Evolutionary conservation across 2,113 vertebrate species (phyloP).

Genomic region (Neotragus pygmaeus): DNA sequence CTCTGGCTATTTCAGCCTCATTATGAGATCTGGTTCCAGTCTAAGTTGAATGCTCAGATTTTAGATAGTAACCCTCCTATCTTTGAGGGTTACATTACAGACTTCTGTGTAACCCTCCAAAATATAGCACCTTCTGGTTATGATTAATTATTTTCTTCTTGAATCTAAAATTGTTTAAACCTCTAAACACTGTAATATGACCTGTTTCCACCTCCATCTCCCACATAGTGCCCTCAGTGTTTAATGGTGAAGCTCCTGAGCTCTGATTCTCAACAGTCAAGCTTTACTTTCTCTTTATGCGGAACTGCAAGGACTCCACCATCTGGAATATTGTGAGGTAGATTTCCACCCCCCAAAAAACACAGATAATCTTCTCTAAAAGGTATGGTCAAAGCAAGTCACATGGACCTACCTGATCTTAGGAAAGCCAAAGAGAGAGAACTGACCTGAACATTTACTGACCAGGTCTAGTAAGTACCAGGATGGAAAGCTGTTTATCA

Average conservation of each 20-base stretch:
- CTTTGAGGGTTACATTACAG: background rate
- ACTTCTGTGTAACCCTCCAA: background rate
- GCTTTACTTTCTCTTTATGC: background rate
- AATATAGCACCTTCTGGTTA: background rate
- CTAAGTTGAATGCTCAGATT: background rate
- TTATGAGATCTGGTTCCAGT: background rate
- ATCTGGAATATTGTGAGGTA: background rate
- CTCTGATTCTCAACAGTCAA: background rate
- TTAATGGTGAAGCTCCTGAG: background rate
- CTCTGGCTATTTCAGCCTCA: background rate
- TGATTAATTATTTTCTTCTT: background rate
- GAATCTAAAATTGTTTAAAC: background rate
- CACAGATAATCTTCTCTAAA: background rate
- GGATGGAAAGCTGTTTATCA: background rate
- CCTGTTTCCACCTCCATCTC: too few relatives aligned
- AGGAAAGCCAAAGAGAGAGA: background rate
- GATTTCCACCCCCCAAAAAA: background rate
- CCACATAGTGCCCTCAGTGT: background rate
- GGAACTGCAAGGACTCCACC: background rate
- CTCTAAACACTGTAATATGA: background rate
- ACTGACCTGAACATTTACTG: background rate
- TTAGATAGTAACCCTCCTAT: background rate
- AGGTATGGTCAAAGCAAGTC: background rate
- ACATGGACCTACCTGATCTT: background rate
- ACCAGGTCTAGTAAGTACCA: background rate